phyloP scores from a whole-genome alignment of 2,888 invertebrate species.

The Pseudoips prasinana region DNA sequence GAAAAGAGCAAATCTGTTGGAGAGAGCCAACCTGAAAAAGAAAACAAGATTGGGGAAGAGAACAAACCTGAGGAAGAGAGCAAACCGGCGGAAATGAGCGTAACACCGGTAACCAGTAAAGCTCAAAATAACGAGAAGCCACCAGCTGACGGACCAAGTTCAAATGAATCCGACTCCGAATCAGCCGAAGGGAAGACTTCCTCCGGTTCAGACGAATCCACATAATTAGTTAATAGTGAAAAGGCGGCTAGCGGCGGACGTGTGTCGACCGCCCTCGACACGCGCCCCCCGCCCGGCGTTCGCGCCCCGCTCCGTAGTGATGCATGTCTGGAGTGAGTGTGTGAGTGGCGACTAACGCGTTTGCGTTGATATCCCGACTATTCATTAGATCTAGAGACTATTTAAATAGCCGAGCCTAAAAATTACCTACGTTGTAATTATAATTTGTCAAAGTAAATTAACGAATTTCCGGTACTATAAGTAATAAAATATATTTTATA shows the following conservation, averaged over 20 bases:
- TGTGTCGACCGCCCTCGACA: conserved; percentile 79
- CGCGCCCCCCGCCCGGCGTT: conserved; percentile 63
- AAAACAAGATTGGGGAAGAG: too few species aligned
- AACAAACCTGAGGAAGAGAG: conserved; percentile 6
- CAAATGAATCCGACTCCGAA: too few species aligned
- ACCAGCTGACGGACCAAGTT: conserved; percentile 41
- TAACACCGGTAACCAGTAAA: conserved; percentile 1
- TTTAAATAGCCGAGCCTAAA: conserved; percentile 71
- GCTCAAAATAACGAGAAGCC: conserved; percentile 5
- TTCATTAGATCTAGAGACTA: conserved; percentile 75
- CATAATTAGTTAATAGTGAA: conserved; percentile 34
- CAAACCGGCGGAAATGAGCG: conserved; percentile 9
- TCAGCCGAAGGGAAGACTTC: too few species aligned
- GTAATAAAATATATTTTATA: conserved; percentile 72
- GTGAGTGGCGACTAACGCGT: conserved; percentile 44
- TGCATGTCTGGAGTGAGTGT: conserved; percentile 39
- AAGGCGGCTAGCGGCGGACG: conserved; percentile 63
- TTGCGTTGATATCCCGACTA: conserved; percentile 53
- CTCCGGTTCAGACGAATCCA: neutral
- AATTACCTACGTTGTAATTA: conserved; percentile 77
- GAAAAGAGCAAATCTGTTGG: too few species aligned
- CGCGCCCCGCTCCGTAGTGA: conserved; percentile 30
- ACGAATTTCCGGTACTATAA: conserved; percentile 79
- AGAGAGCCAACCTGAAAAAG: too few species aligned
- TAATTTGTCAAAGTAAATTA: conserved; percentile 74